Evolutionary conservation across 2,888 invertebrate genomes (phyloP).

Genomic region (Drosophila imparisetae): DNA sequence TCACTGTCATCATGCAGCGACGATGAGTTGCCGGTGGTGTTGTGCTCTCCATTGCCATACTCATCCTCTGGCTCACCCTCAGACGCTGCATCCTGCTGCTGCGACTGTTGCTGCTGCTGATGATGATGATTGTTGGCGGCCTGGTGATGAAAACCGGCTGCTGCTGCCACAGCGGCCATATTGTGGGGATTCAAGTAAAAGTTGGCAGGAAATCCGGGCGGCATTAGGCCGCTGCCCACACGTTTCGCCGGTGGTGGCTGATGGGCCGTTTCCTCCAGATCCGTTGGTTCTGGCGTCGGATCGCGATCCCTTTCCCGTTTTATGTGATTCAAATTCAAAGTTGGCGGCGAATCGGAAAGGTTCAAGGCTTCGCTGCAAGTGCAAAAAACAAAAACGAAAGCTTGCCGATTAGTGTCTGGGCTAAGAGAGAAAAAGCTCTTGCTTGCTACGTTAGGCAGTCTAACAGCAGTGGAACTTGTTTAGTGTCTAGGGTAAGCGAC

Average conservation of each 20-base stretch:
- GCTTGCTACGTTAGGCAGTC: constrained; percentile 1
- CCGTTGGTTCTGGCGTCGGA: constrained; percentile 84
- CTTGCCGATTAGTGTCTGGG: constrained; percentile 32
- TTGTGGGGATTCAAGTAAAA: constrained; percentile 79
- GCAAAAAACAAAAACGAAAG: constrained; percentile 3
- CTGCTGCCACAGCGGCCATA: constrained; percentile 68
- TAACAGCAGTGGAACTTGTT: constrained; percentile 47
- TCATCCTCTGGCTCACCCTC: constrained; percentile 76
- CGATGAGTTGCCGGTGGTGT: constrained; percentile 72
- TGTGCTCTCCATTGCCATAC: constrained; percentile 68
- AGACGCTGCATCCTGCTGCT: constrained; percentile 66
- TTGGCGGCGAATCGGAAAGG: constrained; percentile 88
- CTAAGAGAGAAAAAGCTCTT: constrained; percentile 9
- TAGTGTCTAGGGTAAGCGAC: not conserved
- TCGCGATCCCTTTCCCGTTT: constrained; percentile 86
- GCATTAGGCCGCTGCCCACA: constrained; percentile 73
- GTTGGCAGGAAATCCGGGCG: constrained; percentile 72
- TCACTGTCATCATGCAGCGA: constrained; percentile 68
- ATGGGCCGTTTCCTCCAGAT: constrained; percentile 80
- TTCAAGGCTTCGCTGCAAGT: constrained; percentile 91
- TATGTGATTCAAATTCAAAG: constrained; percentile 82
- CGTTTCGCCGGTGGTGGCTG: constrained; percentile 88
- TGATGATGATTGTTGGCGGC: constrained; percentile 46
- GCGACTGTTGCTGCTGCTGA: constrained; percentile 34
- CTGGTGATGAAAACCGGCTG: constrained; percentile 65